phyloP scores from a whole-genome alignment of 2,888 invertebrate genomes.

The Crocallis elinguaria region DNA sequence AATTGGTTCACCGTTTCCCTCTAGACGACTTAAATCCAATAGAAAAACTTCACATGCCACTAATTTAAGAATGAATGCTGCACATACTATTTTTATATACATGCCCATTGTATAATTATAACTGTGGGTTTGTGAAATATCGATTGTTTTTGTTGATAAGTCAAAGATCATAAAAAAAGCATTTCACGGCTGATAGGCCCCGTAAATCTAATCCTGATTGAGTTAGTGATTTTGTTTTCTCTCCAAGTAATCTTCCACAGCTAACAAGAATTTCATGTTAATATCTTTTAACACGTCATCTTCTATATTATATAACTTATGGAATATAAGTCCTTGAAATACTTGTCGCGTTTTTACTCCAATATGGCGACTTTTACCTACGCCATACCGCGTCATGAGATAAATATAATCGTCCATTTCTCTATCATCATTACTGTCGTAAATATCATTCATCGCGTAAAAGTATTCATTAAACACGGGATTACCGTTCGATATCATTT shows the following conservation, averaged over 20 bases:
- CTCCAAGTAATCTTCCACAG: conserved; percentile 55
- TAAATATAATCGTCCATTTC: conserved; percentile 64
- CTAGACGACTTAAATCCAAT: not conserved
- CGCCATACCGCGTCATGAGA: conserved; percentile 53
- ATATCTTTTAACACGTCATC: conserved; percentile 45
- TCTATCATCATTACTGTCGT: conserved; percentile 41
- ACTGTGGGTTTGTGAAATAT: not conserved
- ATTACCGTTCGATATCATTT: conserved; percentile 45
- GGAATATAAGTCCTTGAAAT: conserved; percentile 52
- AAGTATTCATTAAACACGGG: conserved; percentile 54
- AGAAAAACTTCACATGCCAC: conserved; percentile 7
- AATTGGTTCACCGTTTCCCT: not conserved
- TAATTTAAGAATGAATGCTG: conserved; percentile 15
- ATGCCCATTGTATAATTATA: not conserved
- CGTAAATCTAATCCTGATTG: conserved; percentile 25
- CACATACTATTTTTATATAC: conserved; percentile 10
- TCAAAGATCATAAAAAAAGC: conserved; percentile 9
- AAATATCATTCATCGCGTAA: conserved; percentile 56
- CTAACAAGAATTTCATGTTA: conserved; percentile 53
- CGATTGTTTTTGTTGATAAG: not conserved
- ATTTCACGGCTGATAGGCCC: conserved; percentile 43
- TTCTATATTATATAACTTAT: conserved; percentile 44
- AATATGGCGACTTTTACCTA: conserved; percentile 42
- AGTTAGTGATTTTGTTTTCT: conserved; percentile 35
- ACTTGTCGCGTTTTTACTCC: conserved; percentile 49